phyloP scores from a whole-genome alignment of 2,888 invertebrate genomes.

The Lepidochrysops patricia region DNA sequence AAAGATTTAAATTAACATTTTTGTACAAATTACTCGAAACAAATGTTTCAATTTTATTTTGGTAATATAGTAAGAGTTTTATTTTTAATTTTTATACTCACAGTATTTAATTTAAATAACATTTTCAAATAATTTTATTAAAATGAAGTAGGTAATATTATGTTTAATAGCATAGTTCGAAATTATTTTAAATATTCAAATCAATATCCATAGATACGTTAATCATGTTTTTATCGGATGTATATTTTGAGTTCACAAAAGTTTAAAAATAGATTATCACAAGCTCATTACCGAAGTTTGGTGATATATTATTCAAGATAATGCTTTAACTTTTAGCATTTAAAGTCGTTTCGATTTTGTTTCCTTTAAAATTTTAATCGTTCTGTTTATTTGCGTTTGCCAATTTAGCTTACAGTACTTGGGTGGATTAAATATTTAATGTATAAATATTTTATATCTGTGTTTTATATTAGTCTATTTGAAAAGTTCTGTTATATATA shows the following conservation, averaged over 20 bases:
- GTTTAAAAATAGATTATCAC: conserved; percentile 9
- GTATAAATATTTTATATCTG: too few species aligned
- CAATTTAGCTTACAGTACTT: too few species aligned
- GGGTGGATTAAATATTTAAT: too few species aligned
- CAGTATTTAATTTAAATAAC: too few species aligned
- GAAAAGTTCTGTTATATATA: too few species aligned
- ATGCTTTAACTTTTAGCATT: not conserved
- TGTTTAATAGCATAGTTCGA: not conserved
- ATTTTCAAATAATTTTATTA: too few species aligned
- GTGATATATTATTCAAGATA: conserved; percentile 10
- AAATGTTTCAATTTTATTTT: not conserved
- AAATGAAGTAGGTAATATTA: not conserved
- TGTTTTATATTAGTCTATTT: too few species aligned
- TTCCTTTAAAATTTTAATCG: not conserved
- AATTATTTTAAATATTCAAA: not conserved
- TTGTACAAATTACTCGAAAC: not conserved
- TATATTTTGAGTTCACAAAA: not conserved
- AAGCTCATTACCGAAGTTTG: conserved; percentile 5
- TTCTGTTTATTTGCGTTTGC: not conserved
- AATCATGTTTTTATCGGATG: not conserved
- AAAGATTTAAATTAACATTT: not conserved
- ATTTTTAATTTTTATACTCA: too few species aligned
- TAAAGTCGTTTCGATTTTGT: not conserved
- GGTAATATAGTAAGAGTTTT: not conserved
- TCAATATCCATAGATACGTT: not conserved